Evolutionary conservation across 1,140 invertebrate genomes (phyloP).

Genomic region (Tetraneura akinire): DNA sequence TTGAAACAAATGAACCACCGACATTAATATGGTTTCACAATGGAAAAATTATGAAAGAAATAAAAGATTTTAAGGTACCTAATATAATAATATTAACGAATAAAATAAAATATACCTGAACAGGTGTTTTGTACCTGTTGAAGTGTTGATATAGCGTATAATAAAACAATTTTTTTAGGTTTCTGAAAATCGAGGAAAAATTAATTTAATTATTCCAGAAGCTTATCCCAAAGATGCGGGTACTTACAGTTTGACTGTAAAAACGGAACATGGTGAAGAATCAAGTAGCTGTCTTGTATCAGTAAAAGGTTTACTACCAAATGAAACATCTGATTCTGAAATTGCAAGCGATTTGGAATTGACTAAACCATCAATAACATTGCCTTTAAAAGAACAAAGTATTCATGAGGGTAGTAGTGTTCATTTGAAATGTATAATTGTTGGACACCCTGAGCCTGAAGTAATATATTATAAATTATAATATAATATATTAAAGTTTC

Average conservation of each 20-base stretch:
- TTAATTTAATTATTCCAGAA: conserved; percentile 69
- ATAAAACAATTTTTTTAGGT: neutral
- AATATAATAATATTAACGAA: conserved; percentile 53
- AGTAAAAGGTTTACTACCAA: conserved; percentile 70
- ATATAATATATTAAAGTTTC: neutral
- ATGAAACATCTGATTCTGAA: conserved; percentile 75
- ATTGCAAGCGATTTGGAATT: conserved; percentile 71
- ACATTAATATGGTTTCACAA: conserved; percentile 69
- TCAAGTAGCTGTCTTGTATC: conserved; percentile 68
- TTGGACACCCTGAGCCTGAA: conserved; percentile 82
- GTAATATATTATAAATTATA: conserved; percentile 58
- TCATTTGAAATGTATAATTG: conserved; percentile 77
- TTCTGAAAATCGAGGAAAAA: conserved; percentile 58
- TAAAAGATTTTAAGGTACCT: conserved; percentile 62
- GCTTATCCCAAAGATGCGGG: conserved; percentile 74
- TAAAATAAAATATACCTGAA: no score
- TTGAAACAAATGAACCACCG: conserved; percentile 65
- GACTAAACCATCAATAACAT: conserved; percentile 71
- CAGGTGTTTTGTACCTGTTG: no score
- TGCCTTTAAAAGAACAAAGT: conserved; percentile 69
- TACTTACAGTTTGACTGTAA: conserved; percentile 67
- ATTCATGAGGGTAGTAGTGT: conserved; percentile 73
- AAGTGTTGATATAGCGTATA: no score
- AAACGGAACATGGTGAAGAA: conserved; percentile 68
- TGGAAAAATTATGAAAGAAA: conserved; percentile 65